phyloP scores from a whole-genome alignment of 2,797 vertebrate species.

The Erpetoichthys calabaricus region DNA sequence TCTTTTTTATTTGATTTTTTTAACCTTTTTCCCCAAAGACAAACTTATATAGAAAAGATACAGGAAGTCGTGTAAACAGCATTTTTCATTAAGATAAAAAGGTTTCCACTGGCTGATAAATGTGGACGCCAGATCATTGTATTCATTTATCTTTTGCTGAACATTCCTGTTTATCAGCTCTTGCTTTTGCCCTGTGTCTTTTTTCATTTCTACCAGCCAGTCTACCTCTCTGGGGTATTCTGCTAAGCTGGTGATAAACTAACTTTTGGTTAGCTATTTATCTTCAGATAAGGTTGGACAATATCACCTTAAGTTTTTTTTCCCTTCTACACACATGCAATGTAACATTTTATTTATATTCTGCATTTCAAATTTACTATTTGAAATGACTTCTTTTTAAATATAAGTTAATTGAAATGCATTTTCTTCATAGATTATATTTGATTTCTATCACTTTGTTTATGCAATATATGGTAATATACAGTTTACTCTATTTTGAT shows the following conservation, averaged over 20 bases:
- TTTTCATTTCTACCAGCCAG: constrained; percentile 8
- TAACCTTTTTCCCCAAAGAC: too few species aligned
- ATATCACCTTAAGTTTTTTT: constrained; percentile 7
- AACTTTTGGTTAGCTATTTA: constrained; percentile 10
- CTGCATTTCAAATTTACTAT: too few species aligned
- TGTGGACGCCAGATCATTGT: constrained; percentile 24
- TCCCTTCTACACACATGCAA: background rate
- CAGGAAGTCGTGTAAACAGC: constrained; percentile 34
- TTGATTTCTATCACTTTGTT: too few species aligned
- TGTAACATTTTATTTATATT: too few species aligned
- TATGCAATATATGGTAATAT: too few species aligned
- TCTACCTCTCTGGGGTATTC: constrained; percentile 9
- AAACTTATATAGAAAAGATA: constrained; percentile 2
- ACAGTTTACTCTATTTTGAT: too few species aligned
- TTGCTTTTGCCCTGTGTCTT: constrained; percentile 15
- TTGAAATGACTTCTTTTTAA: too few species aligned
- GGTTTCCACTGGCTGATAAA: constrained; percentile 23
- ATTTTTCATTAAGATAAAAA: constrained; percentile 50
- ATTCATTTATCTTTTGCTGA: constrained; percentile 19
- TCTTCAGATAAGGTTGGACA: constrained; percentile 9
- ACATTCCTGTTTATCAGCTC: constrained; percentile 8
- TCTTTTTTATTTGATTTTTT: too few species aligned
- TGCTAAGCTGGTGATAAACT: constrained; percentile 9
- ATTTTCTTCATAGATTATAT: too few species aligned
- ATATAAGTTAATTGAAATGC: too few species aligned